A percentile compares a stretch with the other conserved stretches of the same genome.
These are phyloP conservation scores for Melieria crassipennis DNA, from an alignment of 2,888 invertebrate genomes.

Conservation along the genomic window DNA sequence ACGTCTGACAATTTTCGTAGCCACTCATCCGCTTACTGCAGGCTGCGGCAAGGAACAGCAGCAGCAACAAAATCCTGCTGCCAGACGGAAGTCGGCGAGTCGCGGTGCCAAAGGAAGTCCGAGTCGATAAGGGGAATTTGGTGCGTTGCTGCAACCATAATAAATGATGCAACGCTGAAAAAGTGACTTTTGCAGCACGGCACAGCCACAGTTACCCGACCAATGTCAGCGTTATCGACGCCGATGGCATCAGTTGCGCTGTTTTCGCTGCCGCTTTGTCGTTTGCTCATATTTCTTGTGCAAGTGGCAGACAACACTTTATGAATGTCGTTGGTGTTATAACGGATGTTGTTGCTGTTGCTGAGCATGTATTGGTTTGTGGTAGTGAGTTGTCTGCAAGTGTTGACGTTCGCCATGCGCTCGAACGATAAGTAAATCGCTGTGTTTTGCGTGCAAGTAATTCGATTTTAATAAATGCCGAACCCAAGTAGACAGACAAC, in stretches of 20 bases:
- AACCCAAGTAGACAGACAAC: neutral
- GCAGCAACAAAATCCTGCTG: too few relatives aligned
- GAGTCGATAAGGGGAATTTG: neutral
- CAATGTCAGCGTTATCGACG: neutral
- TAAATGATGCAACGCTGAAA: slow-evolving; percentile 45
- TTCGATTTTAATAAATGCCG: slow-evolving; percentile 41
- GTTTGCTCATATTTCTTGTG: neutral
- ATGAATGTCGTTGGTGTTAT: slow-evolving; percentile 25
- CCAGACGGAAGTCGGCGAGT: too few relatives aligned
- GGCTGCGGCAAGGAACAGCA: too few relatives aligned
- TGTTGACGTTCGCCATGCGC: slow-evolving; percentile 20
- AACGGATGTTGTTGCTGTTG: too few relatives aligned
- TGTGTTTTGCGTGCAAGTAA: slow-evolving; percentile 41
- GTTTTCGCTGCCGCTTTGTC: neutral
- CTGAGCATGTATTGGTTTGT: too few relatives aligned
- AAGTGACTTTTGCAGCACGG: slow-evolving; percentile 33
- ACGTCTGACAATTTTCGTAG: too few relatives aligned
- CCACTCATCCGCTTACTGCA: too few relatives aligned
- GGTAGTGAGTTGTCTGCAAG: too few relatives aligned
- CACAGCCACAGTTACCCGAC: neutral
- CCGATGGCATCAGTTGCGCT: neutral
- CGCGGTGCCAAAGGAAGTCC: neutral
- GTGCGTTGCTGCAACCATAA: slow-evolving; percentile 32
- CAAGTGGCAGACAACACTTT: slow-evolving; percentile 40
- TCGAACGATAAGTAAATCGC: slow-evolving; percentile 43